These are phyloP conservation scores for Acronicta leporina DNA, from an alignment of 2,888 invertebrate species.

Conservation along the genomic window DNA sequence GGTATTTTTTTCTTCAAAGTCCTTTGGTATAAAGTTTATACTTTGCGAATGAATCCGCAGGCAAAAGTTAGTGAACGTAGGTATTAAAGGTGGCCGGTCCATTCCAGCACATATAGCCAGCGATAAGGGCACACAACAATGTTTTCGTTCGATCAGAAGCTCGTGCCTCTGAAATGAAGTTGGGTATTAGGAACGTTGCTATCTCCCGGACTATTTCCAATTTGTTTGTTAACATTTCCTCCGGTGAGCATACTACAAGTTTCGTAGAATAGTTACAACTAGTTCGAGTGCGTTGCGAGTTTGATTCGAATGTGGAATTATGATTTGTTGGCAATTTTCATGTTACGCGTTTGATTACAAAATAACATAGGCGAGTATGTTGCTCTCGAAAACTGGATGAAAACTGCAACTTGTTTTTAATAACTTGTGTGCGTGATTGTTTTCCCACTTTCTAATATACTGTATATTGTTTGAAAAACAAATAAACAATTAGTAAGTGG, in stretches of 20 bases:
- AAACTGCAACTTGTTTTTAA: too few relatives aligned
- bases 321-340: constrained; percentile 13
- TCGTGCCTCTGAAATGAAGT: constrained; percentile 85
- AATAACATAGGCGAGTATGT: background rate
- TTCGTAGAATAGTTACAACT: constrained; percentile 40
- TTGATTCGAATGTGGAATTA: constrained; percentile 14
- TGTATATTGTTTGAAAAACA: too few relatives aligned
- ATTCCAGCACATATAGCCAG: constrained; percentile 45
- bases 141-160: constrained; percentile 87
- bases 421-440: too few relatives aligned
- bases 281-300: constrained; percentile 29
- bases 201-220: constrained; percentile 79
- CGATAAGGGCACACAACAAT: constrained; percentile 73
- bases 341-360: background rate
- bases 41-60: too few relatives aligned
- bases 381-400: too few relatives aligned
- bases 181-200: constrained; percentile 83
- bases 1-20: too few relatives aligned
- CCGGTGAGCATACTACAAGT: constrained; percentile 48
- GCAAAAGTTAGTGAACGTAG: too few relatives aligned
- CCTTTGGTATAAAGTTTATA: too few relatives aligned
- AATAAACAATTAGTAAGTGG: too few relatives aligned
- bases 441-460: too few relatives aligned
- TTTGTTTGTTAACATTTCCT: constrained; percentile 80
- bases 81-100: constrained; percentile 17